Evolutionary conservation across 2,888 invertebrate species (phyloP), one percentile per base, ranked within the genome.

Genomic region (Drosophila kambysellisi): DNA sequence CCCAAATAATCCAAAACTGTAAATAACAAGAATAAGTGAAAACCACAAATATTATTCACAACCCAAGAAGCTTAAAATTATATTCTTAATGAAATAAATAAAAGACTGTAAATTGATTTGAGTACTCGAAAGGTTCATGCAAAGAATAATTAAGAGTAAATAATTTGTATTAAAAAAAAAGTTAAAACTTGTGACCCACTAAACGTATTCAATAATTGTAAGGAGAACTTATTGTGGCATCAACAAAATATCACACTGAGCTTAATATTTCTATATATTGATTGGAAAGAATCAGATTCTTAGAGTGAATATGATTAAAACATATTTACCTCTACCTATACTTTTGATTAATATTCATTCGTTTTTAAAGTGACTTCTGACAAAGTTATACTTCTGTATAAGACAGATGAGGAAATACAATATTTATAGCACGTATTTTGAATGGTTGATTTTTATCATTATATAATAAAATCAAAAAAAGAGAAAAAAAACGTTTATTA

Each of bases 391-490:
- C 2, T 4, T 4, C 7, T 15, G 2, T 1, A 25, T 8, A 4
- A 25, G 15, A 15, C 15, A 8, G 15, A 12, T 7, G 8, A 25
- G 25, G 46, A 4, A 25, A 46, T 25, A 46, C 15, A 25, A 15
- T 46, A 46, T 46, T 46, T 25, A 15, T 46, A 25, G 8, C 46
- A 46, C 46, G 46, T 46, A 46, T 46, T 46, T 46, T 15, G 46
- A 25, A 4, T 25, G 25, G 25, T 25, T 46, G 46, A 46, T 8
- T 15, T 15, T 15, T 1, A 15, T 25, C 46, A 15, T 39, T 17
- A 17, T 8, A 39, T 2, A 46, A 25, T 46, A 25, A 8, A 25
- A 46, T 8, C 4, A 15, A 25, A 46, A 25, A 8, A 8, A 15
- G 2, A 25, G 4, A 46, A 4, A 15, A 8, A 46, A 4, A 15